Base-by-base conservation (phyloP, 2,797 vertebrate genomes). In the Eleutherodactylus coqui region DNA sequence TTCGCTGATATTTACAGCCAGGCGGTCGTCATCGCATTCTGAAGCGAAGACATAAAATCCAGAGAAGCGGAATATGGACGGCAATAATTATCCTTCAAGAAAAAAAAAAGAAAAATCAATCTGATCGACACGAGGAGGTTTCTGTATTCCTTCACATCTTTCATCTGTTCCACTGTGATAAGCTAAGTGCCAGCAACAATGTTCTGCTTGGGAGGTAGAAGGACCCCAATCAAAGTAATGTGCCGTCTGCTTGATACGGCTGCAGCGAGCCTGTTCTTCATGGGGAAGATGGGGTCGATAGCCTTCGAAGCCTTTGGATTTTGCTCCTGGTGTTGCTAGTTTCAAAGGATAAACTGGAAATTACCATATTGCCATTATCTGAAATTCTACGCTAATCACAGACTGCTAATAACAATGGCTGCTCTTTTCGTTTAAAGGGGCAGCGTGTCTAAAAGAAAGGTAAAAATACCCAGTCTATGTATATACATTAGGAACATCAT, bases 131-230 rank as follows among this genome's bases (percentile, higher is more conserved):
- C 6, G 24, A 58, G 19, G 27, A 24, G 34, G 51, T 29, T 69
- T 41, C 9, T 85, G 47, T 55, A 29, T 51, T 62, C 24, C n/a
- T 78, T 69, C 21, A 17, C 19, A 58, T 47, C 41, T 64, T 62
- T 78, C 60, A 32, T 75, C 83, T 85, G 83, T 62, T 55, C 36
- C 38, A 32, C 60, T 11, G 14, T 78, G 58, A 85, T 85, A 78
- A 85, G 75, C 43, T n/a, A 67, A 78, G 43, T 78, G 64, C 64
- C 51, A 70, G 79, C 32, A 5, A 49, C 64, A 27, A 55, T 53
- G 34, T 36, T 49, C 13, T 51, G 64, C 34, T 38, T 41, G 27
- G 32, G 21, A 38, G 79, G 64, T 5, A 36, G 19, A 49, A 51
- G 13, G 34, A 82, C 64, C 47, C 79, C 47, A 36, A 77, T 77